A percentile compares a stretch with the other conserved stretches of the same genome.
Evolutionary conservation across 2,113 vertebrate species (phyloP).

Genomic region (Lichenostomus cassidix): DNA sequence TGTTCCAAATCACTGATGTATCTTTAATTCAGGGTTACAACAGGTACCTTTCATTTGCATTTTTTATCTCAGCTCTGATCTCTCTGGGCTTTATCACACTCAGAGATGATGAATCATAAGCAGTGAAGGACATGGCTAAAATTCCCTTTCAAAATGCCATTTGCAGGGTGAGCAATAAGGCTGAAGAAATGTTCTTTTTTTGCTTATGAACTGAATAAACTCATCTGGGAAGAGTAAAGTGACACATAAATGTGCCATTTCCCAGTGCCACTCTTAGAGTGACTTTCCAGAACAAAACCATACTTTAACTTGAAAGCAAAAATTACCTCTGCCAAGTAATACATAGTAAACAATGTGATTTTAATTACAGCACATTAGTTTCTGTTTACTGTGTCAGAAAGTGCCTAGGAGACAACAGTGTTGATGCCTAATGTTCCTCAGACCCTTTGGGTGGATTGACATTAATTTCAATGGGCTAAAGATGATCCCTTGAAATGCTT

Average conservation of each 20-base stretch:
- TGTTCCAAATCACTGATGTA: neutral
- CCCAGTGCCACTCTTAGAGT: neutral
- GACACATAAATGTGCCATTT: neutral
- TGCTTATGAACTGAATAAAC: neutral
- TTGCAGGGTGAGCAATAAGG: neutral
- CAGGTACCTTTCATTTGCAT: neutral
- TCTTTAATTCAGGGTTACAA: neutral
- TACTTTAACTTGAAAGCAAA: neutral
- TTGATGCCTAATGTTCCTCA: neutral
- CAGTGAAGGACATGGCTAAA: neutral
- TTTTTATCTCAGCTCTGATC: neutral
- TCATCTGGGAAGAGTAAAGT: neutral
- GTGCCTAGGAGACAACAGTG: neutral
- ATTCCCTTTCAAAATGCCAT: neutral
- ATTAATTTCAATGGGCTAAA: neutral
- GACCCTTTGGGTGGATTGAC: neutral
- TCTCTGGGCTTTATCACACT: neutral
- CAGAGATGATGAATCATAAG: neutral
- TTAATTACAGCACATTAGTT: conserved; percentile 7
- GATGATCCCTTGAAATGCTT: neutral
- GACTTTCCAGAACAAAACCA: neutral
- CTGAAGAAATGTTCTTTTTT: neutral
- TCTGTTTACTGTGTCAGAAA: neutral
- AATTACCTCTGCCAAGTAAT: neutral
- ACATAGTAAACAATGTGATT: neutral